These are phyloP conservation scores for Zelostemma sp. DNA, from an alignment of 1,140 invertebrate species.

Conservation along the genomic window DNA sequence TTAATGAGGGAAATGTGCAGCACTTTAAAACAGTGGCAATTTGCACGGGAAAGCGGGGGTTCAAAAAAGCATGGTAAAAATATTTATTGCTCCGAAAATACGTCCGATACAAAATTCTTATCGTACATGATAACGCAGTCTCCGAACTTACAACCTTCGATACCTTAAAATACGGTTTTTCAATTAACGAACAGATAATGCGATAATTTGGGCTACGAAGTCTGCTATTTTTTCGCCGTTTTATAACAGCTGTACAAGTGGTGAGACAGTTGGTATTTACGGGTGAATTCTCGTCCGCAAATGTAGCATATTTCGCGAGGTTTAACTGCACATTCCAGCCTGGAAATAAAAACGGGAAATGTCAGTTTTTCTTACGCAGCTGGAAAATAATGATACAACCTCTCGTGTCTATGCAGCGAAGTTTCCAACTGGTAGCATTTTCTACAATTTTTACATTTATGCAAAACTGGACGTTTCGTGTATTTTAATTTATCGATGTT, in stretches of 20 bases:
- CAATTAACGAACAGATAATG: background rate
- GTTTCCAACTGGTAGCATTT: conserved; percentile 45
- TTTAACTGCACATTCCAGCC: conserved; percentile 65
- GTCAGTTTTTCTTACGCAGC: background rate
- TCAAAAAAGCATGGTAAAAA: no score
- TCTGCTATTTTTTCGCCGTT: background rate
- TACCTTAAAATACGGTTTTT: no score
- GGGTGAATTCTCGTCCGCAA: conserved; percentile 64
- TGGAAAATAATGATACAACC: conserved; percentile 36
- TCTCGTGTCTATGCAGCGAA: conserved; percentile 63
- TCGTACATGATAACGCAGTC: background rate
- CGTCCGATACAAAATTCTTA: conserved; percentile 20
- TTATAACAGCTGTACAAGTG: conserved; percentile 44
- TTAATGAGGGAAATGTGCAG: no score
- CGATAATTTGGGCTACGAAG: background rate
- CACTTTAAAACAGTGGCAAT: no score
- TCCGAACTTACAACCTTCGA: no score
- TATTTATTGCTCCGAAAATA: conserved; percentile 25
- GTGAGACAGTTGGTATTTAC: conserved; percentile 60
- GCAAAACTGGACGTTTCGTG: conserved; percentile 6
- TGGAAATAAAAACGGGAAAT: conserved; percentile 1
- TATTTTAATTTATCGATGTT: conserved; percentile 33
- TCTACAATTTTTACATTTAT: conserved; percentile 46
- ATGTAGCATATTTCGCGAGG: conserved; percentile 60
- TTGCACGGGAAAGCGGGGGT: no score